These are phyloP conservation scores for Odontomyia ornata DNA, from an alignment of 2,888 invertebrate species.

Conservation along the genomic window DNA sequence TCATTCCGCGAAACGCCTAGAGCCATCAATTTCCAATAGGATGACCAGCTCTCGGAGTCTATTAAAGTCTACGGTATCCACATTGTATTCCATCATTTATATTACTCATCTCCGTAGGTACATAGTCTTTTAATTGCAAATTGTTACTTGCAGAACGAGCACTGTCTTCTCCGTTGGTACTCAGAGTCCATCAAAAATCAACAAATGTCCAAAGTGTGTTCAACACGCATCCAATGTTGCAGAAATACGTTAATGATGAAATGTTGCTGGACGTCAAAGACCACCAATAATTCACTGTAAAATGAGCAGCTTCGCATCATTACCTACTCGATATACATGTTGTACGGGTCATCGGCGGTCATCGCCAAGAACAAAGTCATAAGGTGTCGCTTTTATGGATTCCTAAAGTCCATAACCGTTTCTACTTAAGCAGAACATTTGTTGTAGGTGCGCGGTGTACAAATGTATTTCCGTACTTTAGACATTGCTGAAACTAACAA, in stretches of 20 bases:
- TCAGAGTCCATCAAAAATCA: constrained; percentile 30
- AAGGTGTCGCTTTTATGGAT: constrained; percentile 51
- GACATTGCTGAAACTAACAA: too few relatives aligned
- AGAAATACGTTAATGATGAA: constrained; percentile 47
- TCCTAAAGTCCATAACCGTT: constrained; percentile 49
- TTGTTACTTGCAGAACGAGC: background rate
- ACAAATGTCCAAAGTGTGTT: constrained; percentile 28
- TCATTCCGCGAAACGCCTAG: too few relatives aligned
- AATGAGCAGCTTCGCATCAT: constrained; percentile 36
- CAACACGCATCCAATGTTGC: constrained; percentile 4
- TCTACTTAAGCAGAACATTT: constrained; percentile 46
- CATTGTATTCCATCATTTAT: background rate
- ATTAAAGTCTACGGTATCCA: too few relatives aligned
- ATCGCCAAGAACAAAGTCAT: constrained; percentile 49
- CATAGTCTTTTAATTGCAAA: background rate
- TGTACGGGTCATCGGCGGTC: constrained; percentile 42
- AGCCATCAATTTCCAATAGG: too few relatives aligned
- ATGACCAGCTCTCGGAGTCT: too few relatives aligned
- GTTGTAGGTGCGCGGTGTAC: background rate
- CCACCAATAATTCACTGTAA: constrained; percentile 47
- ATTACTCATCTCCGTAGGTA: background rate
- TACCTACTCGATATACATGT: background rate
- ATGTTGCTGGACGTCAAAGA: constrained; percentile 47
- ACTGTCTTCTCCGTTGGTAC: background rate
- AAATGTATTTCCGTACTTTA: background rate